Percentiles rank a stretch among this genome's conserved stretches.
Evolutionary conservation across 2,797 vertebrate genomes (phyloP).

Genomic region (Clamator glandarius): DNA sequence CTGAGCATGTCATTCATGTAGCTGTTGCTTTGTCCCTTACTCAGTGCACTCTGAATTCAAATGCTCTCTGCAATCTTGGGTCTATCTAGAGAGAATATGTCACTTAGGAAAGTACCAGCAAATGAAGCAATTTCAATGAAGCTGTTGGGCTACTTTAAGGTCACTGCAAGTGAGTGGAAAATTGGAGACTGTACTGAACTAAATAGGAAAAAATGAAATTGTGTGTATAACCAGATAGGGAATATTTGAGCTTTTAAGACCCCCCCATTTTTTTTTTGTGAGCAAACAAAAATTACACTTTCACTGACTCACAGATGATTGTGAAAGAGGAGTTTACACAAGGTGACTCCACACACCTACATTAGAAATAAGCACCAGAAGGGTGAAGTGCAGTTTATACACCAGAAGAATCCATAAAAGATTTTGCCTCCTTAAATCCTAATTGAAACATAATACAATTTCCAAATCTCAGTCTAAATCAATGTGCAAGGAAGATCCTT

Average conservation of each 20-base stretch:
- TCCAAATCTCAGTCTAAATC: not conserved
- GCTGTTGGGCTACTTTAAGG: constrained; percentile 52
- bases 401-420: not conserved
- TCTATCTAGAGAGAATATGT: not conserved
- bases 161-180: constrained; percentile 61
- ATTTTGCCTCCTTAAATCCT: not conserved
- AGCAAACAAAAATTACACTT: not conserved
- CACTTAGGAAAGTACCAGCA: not conserved
- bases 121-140: constrained; percentile 48
- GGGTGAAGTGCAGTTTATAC: not conserved
- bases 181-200: constrained; percentile 19
- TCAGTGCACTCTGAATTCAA: not conserved
- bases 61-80: rapidly evolving
- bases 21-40: not conserved
- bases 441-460: not conserved
- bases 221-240: constrained; percentile 8
- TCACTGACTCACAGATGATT: not conserved
- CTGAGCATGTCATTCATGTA: not conserved
- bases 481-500: rapidly evolving
- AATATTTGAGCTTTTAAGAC: constrained; percentile 37
- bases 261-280: not conserved
- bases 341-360: not conserved
- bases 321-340: not conserved
- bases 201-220: constrained; percentile 55
- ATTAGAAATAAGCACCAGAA: not conserved